Evolutionary conservation across 2,888 invertebrate species (phyloP), one percentile per base, ranked within the genome.

Genomic region (Drosophila pegasa): DNA sequence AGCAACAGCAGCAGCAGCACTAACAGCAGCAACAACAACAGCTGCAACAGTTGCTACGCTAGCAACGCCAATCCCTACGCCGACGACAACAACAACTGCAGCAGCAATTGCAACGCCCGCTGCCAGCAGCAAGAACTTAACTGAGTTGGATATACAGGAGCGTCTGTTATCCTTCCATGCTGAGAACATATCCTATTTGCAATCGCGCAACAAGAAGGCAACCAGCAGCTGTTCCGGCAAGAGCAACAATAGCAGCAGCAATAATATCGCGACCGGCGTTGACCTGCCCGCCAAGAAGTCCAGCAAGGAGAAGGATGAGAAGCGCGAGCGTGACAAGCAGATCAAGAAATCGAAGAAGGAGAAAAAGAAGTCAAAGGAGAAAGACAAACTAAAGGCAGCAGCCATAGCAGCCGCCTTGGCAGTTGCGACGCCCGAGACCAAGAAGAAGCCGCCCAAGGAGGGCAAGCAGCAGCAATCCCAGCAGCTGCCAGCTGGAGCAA

Each of bases 141-240:
- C 91, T n/a, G 91, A 94, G 79, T 94, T 94, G 74, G 94, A 94
- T 78, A 94, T 94, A 58, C 94, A 94, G 83, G 94, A 94, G 79
- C 94, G 94, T 74, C 93, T 94, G 70, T 93, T 94, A 78, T 94
- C 94, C 35, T 94, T 94, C 88, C 94, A 94, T 86, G 94, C 94
- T 2, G 94, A 94, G 82, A 94, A 94, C 86, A 94, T 94, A 70
- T 93, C 93, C 71, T 93, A 94, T 78, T 89, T 94, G 45, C 94
- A 94, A 78, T 94, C 94, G 57, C 93, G 94, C 70, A 94, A 94
- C 64, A 94, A 94, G 66, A 94, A 94, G 22, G 68, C 74, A 1
- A 67, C 79, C 18, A 69, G 55, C 52, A 37, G 48, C 5, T 40
- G 45, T 6, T 66, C 78, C n/a, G 52, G 61, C 22, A 73, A 73